phyloP scores from a whole-genome alignment of 2,113 vertebrate genomes.

The Xyliphius kryptos region DNA sequence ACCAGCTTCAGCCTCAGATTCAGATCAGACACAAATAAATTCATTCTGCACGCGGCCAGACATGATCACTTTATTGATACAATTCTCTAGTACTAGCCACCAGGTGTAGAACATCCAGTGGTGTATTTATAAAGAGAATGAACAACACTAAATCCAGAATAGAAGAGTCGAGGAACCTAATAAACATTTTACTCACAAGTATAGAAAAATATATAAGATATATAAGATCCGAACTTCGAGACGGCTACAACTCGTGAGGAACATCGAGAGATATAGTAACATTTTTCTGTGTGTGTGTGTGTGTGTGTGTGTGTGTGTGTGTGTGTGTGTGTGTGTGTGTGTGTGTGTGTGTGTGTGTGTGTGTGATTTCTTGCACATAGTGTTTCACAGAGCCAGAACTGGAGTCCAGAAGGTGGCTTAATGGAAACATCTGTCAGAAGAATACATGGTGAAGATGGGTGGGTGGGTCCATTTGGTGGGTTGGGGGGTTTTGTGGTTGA shows the following conservation, averaged over 20 bases:
- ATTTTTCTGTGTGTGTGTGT: conserved; percentile 8
- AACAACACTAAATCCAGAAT: conserved; percentile 44
- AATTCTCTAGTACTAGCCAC: conserved; percentile 1
- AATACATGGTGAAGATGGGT: neutral
- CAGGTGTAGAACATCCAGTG: conserved; percentile 25
- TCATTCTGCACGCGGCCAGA: neutral
- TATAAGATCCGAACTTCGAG: conserved; percentile 63
- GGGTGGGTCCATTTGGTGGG: too few relatives aligned
- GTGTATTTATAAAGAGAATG: conserved; percentile 53
- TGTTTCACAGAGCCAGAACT: conserved; percentile 30
- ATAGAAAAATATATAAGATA: conserved; percentile 75
- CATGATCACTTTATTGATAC: conserved; percentile 18
- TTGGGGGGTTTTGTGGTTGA: neutral
- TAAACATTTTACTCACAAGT: conserved; percentile 50
- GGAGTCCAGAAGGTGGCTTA: conserved; percentile 31
- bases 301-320: conserved; percentile 23
- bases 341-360: conserved; percentile 11
- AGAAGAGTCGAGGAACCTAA: conserved; percentile 44
- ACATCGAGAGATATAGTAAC: conserved; percentile 19
- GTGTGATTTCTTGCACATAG: conserved; percentile 6
- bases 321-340: conserved; percentile 24
- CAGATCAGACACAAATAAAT: neutral
- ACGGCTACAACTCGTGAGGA: conserved; percentile 51
- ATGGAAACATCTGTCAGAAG: conserved; percentile 31
- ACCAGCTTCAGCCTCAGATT: too few relatives aligned